Base-by-base conservation (phyloP, 2,888 invertebrate genomes). In the Lithophane leautieri region DNA sequence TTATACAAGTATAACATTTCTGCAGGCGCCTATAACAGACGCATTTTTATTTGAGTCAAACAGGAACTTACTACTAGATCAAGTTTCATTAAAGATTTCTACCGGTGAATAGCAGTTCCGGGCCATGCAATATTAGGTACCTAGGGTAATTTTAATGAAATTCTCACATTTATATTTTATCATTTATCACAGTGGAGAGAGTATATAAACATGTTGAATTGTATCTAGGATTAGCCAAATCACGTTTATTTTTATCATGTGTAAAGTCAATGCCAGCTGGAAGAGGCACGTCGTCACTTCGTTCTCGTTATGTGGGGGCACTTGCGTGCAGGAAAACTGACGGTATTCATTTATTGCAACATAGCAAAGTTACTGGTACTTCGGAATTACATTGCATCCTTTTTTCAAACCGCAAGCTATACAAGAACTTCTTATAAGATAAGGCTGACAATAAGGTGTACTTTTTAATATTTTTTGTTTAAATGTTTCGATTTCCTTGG, bases 211-310 rank as follows among this genome's bases (percentile, higher is more conserved):
- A 89, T 90, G 89, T 90, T 88, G 89, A 85, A 89, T 89, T 86
- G 84, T 87, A 84, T 89, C 88, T 86, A 91, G 89, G 90, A 90
- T 91, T 91, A 92, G 91, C 91, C 90, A 92, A 93, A 92, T 92
- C 91, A 89, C 85, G 92, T 94, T 94, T 94, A 95, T 95, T 95
- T 94, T 93, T 88, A 92, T 90, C 89, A 77, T 91, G 89, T 90
- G 87, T 92, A 93, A 92, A 94, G 93, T 92, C 93, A 93, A 94
- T 91, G 93, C 92, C 92, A 92, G 87, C 82, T 88, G 89, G 89
- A 89, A 88, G 86, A 85, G 83, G 87, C 85, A 86, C 65, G 80
- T 88, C 88, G 89, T 87, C 90, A 88, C 87, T 91, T 78, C 86
- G 82, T 83, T 73, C 86, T 83, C 83, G 88, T 90, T 90, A 90